Evolutionary conservation across 2,113 vertebrate genomes (phyloP).

Genomic region (Lethenteron reissneri): DNA sequence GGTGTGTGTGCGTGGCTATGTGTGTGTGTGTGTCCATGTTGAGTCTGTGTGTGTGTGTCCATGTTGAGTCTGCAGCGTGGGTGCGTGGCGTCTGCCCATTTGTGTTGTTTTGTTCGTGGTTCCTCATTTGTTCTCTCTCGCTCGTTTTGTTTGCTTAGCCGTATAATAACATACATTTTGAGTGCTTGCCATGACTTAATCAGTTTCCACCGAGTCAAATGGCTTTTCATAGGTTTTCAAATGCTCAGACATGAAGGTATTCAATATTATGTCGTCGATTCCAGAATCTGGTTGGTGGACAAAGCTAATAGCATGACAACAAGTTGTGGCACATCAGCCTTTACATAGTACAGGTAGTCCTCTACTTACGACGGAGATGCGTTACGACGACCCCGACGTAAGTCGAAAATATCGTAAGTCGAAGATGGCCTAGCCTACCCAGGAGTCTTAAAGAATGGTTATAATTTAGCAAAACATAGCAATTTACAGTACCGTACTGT

Average conservation of each 20-base stretch:
- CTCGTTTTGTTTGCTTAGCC: neutral
- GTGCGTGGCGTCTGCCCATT: neutral
- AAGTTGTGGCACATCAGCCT: no score
- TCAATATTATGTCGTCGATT: no score
- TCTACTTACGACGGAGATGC: no score
- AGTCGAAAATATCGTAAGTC: no score
- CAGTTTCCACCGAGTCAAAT: neutral
- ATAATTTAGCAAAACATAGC: no score
- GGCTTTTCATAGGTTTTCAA: neutral
- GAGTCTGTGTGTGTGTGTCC: neutral
- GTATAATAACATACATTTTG: neutral
- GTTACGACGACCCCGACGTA: no score
- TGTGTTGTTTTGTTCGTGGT: neutral
- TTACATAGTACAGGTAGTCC: neutral
- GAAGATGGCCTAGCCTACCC: no score
- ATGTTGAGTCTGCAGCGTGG: neutral
- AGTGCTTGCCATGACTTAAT: slow-evolving; percentile 7
- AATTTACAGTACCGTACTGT: no score
- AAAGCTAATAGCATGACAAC: no score
- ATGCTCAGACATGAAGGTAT: no score
- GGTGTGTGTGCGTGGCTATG: neutral
- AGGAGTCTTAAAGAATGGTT: no score
- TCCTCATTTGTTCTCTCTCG: neutral
- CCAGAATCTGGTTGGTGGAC: no score
- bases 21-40: neutral